A percentile compares a stretch with the other conserved stretches of the same genome.
Evolutionary conservation across 2,888 invertebrate genomes (phyloP).

Genomic region (Phortica okadai): DNA sequence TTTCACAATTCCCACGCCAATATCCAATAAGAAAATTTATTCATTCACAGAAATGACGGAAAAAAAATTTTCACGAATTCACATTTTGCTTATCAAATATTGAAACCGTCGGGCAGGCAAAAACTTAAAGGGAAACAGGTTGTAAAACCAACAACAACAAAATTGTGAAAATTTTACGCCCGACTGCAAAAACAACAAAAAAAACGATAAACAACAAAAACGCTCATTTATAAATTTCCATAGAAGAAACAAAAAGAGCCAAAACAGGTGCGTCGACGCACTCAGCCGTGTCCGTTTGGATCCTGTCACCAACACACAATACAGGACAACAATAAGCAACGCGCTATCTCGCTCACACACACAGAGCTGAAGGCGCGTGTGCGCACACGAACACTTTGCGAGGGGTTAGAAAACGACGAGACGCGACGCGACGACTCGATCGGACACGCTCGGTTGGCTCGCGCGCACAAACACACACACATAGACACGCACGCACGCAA

Average conservation of each 20-base stretch:
- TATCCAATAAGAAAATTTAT: not conserved
- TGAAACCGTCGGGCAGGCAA: not conserved
- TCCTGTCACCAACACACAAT: not conserved
- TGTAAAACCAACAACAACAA: not conserved
- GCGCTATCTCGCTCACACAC: slow-evolving; percentile 25
- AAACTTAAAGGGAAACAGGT: not conserved
- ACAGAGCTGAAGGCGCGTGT: not conserved
- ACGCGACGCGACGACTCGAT: not conserved
- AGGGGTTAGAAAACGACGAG: slow-evolving; percentile 42
- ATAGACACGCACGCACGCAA: slow-evolving; percentile 34
- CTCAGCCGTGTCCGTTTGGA: slow-evolving; percentile 58
- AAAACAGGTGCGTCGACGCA: slow-evolving; percentile 62
- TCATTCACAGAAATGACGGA: not conserved
- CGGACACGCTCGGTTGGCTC: slow-evolving; percentile 61
- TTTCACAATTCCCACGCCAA: not conserved
- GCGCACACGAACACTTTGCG: not conserved
- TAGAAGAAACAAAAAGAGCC: not conserved
- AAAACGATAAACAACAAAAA: not conserved
- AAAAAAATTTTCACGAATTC: not conserved
- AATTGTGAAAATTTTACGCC: not conserved
- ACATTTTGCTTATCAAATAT: not conserved
- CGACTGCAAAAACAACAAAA: slow-evolving; percentile 10
- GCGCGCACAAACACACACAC: not conserved
- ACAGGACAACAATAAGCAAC: slow-evolving; percentile 46
- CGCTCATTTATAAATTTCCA: not conserved